Conservation (phyloP, 2,113 vertebrate species). For the Callochromis pleurospilus region DNA sequence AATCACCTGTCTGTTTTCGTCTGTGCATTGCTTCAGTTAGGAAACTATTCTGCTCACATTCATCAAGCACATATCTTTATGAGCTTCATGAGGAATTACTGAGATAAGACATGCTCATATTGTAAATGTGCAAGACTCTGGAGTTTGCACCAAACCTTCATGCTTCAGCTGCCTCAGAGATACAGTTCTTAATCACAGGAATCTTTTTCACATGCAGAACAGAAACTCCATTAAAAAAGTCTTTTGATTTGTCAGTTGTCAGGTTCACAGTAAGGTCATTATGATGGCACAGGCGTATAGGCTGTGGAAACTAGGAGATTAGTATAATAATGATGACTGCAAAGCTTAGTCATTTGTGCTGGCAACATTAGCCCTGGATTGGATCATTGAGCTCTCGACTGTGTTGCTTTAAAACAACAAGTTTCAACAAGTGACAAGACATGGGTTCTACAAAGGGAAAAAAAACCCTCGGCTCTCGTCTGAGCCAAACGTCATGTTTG, state of each 20-base stretch:
- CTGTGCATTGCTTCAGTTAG: constrained; percentile 20
- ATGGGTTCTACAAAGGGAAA: constrained; percentile 20
- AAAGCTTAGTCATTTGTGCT: constrained; percentile 63
- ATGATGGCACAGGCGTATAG: constrained; percentile 29
- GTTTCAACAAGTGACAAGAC: constrained; percentile 66
- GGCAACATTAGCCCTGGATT: constrained; percentile 56
- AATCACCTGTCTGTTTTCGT: constrained; percentile 24
- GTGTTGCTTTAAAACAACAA: constrained; percentile 61
- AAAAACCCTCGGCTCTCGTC: constrained; percentile 15
- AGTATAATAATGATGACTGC: constrained; percentile 62
- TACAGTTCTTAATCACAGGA: constrained; percentile 12
- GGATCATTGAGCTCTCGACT: constrained; percentile 38
- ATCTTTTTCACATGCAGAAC: not conserved
- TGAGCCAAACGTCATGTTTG: constrained; percentile 36
- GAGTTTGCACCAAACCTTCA: constrained; percentile 30
- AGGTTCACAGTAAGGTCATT: constrained; percentile 62
- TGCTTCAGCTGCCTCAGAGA: not conserved
- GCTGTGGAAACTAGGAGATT: constrained; percentile 55
- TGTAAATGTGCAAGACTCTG: constrained; percentile 35
- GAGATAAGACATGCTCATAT: constrained; percentile 39
- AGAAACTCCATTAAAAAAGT: not conserved
- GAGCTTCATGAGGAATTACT: constrained; percentile 36
- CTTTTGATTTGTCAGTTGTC: constrained; percentile 11
- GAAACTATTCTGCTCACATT: constrained; percentile 44
- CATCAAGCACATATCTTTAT: constrained; percentile 43